Conservation (phyloP, 2,113 vertebrate species). For the Dromas ardeola region DNA sequence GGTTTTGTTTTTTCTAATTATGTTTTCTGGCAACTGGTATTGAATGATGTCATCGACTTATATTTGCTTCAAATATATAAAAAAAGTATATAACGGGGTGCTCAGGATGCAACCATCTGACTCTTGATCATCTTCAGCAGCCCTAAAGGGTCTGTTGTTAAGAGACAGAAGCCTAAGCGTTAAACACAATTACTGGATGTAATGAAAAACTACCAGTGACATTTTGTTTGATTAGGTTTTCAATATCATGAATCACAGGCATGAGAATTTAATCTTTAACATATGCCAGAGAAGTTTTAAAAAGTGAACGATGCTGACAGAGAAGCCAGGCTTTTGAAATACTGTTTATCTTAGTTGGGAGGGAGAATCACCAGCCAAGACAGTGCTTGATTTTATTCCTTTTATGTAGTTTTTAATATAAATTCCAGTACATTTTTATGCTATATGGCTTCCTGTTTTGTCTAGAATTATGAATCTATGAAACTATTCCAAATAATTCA, state of each 20-base stretch:
- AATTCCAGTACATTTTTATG: slow-evolving; percentile 23
- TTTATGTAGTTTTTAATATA: slow-evolving; percentile 26
- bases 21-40: not conserved
- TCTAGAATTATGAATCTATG: slow-evolving; percentile 74
- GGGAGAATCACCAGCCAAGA: not conserved
- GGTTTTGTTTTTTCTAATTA: not conserved
- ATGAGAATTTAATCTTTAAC: slow-evolving; percentile 34
- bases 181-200: not conserved
- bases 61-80: not conserved
- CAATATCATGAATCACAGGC: not conserved
- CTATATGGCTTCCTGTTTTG: slow-evolving; percentile 71
- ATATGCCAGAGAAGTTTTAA: slow-evolving; percentile 13
- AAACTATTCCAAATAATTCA: slow-evolving; percentile 37
- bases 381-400: not conserved
- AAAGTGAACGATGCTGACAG: not conserved
- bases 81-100: not conserved
- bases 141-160: not conserved
- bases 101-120: not conserved
- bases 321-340: slow-evolving; percentile 34
- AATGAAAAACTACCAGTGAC: not conserved
- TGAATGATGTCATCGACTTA: not conserved
- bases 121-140: not conserved
- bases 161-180: not conserved
- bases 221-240: slow-evolving; percentile 20
- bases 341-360: slow-evolving; percentile 19